Evolutionary conservation across 2,888 invertebrate species (phyloP).

Genomic region (Habroteleia sp.): DNA sequence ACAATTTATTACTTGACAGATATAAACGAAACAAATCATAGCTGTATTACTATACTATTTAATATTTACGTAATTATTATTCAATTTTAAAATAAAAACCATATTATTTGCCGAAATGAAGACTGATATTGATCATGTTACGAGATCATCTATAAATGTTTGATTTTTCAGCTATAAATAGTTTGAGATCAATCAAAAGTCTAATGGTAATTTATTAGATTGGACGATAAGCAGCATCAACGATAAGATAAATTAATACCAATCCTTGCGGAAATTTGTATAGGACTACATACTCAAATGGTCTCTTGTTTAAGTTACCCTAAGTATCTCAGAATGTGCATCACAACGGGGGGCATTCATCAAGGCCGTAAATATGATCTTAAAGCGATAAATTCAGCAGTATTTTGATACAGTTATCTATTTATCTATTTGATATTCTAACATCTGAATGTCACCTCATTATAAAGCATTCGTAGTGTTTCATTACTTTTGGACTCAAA

Average conservation of each 20-base stretch:
- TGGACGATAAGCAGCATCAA: constrained; percentile 30
- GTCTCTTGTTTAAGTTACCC: constrained; percentile 53
- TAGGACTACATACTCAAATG: constrained; percentile 60
- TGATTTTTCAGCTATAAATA: too few relatives aligned
- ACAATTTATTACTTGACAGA: too few relatives aligned
- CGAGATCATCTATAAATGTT: too few relatives aligned
- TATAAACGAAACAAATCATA: too few relatives aligned
- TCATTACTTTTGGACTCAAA: too few relatives aligned
- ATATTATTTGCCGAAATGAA: too few relatives aligned
- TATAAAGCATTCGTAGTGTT: not conserved
- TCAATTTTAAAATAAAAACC: too few relatives aligned
- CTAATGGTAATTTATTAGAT: constrained; percentile 26
- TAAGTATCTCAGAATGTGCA: constrained; percentile 37
- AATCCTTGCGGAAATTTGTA: constrained; percentile 13
- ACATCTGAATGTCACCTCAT: too few relatives aligned
- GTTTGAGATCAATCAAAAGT: too few relatives aligned
- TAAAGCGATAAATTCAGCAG: constrained; percentile 35
- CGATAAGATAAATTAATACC: constrained; percentile 26
- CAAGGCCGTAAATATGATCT: constrained; percentile 53
- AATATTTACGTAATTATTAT: too few relatives aligned
- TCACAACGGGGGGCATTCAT: constrained; percentile 51
- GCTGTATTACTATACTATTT: too few relatives aligned
- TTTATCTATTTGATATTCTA: constrained; percentile 60
- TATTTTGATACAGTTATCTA: constrained; percentile 64
- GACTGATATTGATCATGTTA: too few relatives aligned